Conservation (phyloP, 2,113 vertebrate genomes). For the Zosterops pallidus region DNA sequence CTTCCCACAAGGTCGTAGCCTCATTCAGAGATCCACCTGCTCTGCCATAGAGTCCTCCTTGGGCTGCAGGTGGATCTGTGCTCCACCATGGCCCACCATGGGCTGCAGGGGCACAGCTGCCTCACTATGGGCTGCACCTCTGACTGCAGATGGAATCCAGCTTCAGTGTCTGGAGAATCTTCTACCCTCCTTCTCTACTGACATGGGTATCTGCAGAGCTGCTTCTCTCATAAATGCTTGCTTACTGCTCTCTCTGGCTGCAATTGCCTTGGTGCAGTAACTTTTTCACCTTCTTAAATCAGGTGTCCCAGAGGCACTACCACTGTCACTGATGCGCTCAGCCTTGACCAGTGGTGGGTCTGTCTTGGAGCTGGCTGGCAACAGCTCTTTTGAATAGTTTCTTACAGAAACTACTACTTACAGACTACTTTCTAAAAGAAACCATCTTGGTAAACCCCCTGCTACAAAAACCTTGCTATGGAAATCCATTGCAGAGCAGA, state of each 20-base stretch:
- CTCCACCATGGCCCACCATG: neutral
- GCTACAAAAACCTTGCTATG: neutral
- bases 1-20: neutral
- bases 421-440: neutral
- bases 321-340: neutral
- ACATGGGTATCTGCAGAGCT: neutral
- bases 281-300: neutral
- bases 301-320: neutral
- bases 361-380: neutral
- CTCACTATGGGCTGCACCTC: neutral
- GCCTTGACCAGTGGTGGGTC: neutral
- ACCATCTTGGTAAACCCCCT: rapidly evolving
- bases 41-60: rapidly evolving
- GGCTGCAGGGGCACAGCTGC: neutral
- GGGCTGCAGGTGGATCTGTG: neutral
- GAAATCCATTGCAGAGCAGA: neutral
- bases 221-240: neutral
- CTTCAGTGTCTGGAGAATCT: neutral
- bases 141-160: neutral
- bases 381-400: neutral
- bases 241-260: neutral
- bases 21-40: neutral
- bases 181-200: neutral
- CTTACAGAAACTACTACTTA: neutral
- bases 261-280: neutral